phyloP scores from a whole-genome alignment of 2,797 vertebrate genomes.

The Cryptoblepharus egeriae region DNA sequence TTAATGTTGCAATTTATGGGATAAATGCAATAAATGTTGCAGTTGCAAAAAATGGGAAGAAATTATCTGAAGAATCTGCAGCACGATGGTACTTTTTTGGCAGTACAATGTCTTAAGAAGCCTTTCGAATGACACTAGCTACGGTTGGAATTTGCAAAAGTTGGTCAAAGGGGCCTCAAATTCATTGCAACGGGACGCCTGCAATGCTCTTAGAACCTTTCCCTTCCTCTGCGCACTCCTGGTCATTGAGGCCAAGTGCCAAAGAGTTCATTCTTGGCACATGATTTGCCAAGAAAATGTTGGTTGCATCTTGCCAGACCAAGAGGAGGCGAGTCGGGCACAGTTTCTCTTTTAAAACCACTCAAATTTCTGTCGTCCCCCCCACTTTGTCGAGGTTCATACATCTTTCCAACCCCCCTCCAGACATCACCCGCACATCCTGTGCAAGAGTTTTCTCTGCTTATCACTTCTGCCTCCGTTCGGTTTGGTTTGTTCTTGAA shows the following conservation, averaged over 20 bases:
- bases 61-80: not conserved
- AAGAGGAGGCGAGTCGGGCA: not conserved
- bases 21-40: no score
- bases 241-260: not conserved
- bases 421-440: conserved; percentile 36
- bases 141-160: not conserved
- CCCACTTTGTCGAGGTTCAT: conserved; percentile 44
- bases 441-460: conserved; percentile 50
- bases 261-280: no score
- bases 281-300: no score
- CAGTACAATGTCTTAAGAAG: not conserved
- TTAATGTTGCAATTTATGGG: no score
- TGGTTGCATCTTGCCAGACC: not conserved
- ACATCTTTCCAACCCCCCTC: conserved; percentile 46
- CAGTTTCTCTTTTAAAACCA: not conserved
- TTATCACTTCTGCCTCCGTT: conserved; percentile 46
- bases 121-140: not conserved
- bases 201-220: no score
- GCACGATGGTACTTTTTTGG: not conserved
- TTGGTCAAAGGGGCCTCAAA: not conserved
- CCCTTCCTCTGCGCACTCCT: not conserved
- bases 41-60: not conserved
- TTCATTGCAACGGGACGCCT: not conserved
- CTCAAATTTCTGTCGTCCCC: not conserved
- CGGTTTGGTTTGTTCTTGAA: conserved; percentile 24